Evolutionary conservation across 2,888 invertebrate genomes (phyloP).

Genomic region (Cheilosia vulpina): DNA sequence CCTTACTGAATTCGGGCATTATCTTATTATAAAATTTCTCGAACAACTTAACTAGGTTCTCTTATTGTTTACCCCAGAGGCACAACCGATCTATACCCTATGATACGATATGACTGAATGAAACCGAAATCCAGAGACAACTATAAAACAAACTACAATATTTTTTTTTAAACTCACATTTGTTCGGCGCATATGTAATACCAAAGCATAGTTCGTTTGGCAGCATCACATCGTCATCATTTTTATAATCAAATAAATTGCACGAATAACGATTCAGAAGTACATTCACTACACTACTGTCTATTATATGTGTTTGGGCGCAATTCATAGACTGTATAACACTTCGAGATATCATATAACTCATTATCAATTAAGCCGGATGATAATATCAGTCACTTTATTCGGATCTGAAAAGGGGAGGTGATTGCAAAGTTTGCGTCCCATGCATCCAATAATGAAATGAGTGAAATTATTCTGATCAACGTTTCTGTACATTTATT

Average conservation of each 20-base stretch:
- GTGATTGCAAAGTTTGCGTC: conserved; percentile 41
- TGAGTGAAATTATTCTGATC: conserved; percentile 17
- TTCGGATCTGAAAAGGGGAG: conserved; percentile 46
- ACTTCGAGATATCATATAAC: conserved; percentile 66
- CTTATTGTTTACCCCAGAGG: conserved; percentile 14
- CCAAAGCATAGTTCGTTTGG: conserved; percentile 61
- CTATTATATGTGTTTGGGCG: conserved; percentile 43
- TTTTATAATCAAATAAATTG: conserved; percentile 72
- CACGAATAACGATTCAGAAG: conserved; percentile 51
- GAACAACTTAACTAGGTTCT: neutral
- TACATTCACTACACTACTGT: conserved; percentile 4
- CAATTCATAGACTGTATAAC: conserved; percentile 57
- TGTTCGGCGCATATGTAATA: conserved; percentile 30
- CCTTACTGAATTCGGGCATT: neutral
- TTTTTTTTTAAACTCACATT: conserved; percentile 22
- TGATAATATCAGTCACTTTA: conserved; percentile 68
- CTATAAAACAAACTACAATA: conserved; percentile 33
- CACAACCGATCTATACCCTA: conserved; percentile 43
- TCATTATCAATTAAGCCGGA: conserved; percentile 76
- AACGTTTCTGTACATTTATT: neutral
- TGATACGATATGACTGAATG: conserved; percentile 60
- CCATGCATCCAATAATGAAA: conserved; percentile 52
- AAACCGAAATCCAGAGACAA: conserved; percentile 40
- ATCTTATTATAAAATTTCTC: neutral
- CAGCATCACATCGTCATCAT: conserved; percentile 65